phyloP scores from a whole-genome alignment of 2,113 vertebrate species.

The Corvus hawaiiensis region DNA sequence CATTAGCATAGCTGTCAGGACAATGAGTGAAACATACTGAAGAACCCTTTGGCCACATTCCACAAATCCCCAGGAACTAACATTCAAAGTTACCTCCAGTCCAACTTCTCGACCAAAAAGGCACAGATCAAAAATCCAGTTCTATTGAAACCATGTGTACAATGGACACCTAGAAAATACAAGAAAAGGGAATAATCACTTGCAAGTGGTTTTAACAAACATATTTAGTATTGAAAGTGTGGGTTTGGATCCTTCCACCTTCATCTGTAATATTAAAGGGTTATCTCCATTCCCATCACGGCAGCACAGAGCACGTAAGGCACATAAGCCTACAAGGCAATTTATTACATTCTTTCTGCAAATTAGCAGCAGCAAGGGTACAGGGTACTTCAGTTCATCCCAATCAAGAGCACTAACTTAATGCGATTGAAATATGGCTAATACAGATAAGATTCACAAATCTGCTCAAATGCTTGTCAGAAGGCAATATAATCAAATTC shows the following conservation, averaged over 20 bases:
- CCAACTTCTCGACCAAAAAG: slow-evolving; percentile 97
- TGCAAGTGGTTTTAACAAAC: background rate
- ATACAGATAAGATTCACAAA: background rate
- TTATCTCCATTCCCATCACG: background rate
- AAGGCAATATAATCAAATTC: background rate
- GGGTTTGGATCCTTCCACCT: background rate
- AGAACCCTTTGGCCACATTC: background rate
- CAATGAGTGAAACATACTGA: background rate
- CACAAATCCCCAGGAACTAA: background rate
- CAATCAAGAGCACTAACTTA: background rate
- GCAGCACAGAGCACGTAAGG: background rate
- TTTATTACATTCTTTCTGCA: background rate
- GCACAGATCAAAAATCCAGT: slow-evolving; percentile 98
- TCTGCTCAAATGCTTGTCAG: background rate
- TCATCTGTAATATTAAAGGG: background rate
- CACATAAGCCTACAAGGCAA: background rate
- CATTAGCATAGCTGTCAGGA: background rate
- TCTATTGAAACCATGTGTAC: slow-evolving; percentile 97
- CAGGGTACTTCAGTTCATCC: background rate
- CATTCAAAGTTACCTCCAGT: slow-evolving; percentile 88
- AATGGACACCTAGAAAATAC: slow-evolving; percentile 88
- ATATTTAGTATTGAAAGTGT: background rate
- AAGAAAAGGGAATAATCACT: background rate
- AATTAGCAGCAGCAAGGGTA: background rate
- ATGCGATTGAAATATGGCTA: background rate